Evolutionary conservation across 2,113 vertebrate genomes (phyloP), one percentile per base, ranked within the genome.

Genomic region (Genyomyrus donnyi): DNA sequence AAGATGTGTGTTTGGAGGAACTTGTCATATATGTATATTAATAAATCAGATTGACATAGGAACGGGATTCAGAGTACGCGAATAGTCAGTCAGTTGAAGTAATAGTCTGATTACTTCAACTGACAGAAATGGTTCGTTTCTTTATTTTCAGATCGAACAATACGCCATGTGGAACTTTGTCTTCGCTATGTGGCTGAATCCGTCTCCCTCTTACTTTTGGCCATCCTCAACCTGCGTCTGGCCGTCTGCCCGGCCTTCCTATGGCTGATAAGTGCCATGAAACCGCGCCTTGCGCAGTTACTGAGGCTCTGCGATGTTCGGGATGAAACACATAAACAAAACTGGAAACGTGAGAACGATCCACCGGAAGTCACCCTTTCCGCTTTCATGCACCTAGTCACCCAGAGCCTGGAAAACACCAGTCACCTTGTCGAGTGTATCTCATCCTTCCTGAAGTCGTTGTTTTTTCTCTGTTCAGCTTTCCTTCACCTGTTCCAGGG

Each of bases 61-160:
- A 62, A 62, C 0, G 58, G 58, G 8, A n/a, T 27, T 62, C 58
- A 1, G 58, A 27, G 24, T 62, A n/a, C 24, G 58, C 8, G 58
- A 62, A 62, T 62, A 27, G n/a, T 62, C 58, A 62, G 11, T 50
- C 49, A 50, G 49, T 50, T 50, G 49, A 50, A 50, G 49, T 13
- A 15, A 13, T 50, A 11, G 9, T 66, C 58, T n/a, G 58, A 66
- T 66, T 66, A 66, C 1, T 66, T 48, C 17, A 39, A 46, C 80
- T 84, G 39, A n/a, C 21, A n/a, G n/a, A 66, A 27, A 10, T n/a
- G n/a, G 0, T 84, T 24, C 21, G 7, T 83, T 17, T 83, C 15
- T 46, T 35, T 52, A 85, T 85, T 53, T 83, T 53, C 88, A 89
- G 88, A 19, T 89, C 74, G 8, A 42, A 84, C 48, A 50, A 70